Base-by-base conservation (phyloP, 2,113 vertebrate genomes). In the Lota lota region DNA sequence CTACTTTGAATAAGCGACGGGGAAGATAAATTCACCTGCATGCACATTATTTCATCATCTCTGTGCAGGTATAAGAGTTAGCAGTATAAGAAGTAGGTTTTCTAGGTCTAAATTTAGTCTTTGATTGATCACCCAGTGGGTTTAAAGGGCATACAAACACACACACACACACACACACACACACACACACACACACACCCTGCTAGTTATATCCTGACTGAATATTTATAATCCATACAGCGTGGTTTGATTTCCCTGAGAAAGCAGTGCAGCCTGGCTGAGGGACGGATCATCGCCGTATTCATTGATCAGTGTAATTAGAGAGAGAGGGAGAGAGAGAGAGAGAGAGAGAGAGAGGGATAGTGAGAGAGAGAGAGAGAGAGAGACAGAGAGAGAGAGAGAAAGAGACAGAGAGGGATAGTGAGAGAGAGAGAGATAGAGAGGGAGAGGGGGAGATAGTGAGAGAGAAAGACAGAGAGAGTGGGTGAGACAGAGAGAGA, bases 231-330 rank as follows among this genome's bases (percentile, higher is more conserved):
- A 77, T 72, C 68, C 36, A 20, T 76, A 74, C 71, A 75, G 75
- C 73, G 66, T 76, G 76, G 66, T 78, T 85, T 79, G 83, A 73
- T 80, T 83, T 87, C 79, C 78, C 75, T 80, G 75, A 75, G 58
- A 78, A 15, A 63, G 63, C 71, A 63, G 2, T 24, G 24, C 24
- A 24, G 67, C 60, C 62, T 79, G 68, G 71, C 67, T 72, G 66
- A 78, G 72, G 71, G 76, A 79, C 68, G 73, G 78, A 79, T 86
- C 83, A 89, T 86, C 87, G 87, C 83, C 75, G 73, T 79, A 87
- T 83, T 90, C 88, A 89, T 54, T 87, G 87, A 89, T 87, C 85
- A 87, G 87, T 82, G 77, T 86, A 88, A 89, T 90, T 86, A 85
- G 84, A 51, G 75, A 77, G 75, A 67, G 79, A 0, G 63, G 63